Evolutionary conservation across 1,140 invertebrate species (phyloP).

Genomic region (Agrypnia vestita): DNA sequence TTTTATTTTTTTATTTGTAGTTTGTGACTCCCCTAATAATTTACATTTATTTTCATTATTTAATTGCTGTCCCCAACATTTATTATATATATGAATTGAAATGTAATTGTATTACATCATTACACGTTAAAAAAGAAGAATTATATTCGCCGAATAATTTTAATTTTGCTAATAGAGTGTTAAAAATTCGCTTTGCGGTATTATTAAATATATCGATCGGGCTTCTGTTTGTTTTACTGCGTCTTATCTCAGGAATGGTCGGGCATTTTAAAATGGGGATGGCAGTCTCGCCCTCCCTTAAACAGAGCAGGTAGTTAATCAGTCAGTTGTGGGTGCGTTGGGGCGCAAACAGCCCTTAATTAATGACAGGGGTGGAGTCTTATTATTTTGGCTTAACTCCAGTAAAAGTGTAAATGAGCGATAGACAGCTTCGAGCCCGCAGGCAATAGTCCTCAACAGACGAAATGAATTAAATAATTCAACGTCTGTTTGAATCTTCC

Average conservation of each 20-base stretch:
- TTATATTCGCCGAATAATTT: too few relatives aligned
- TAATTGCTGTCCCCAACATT: too few relatives aligned
- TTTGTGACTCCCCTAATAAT: too few relatives aligned
- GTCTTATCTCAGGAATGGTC: neutral
- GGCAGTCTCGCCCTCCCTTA: slow-evolving; percentile 1
- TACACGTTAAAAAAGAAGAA: too few relatives aligned
- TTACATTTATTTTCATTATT: too few relatives aligned
- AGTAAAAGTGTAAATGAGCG: slow-evolving; percentile 31
- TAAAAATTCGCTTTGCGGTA: too few relatives aligned
- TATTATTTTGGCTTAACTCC: slow-evolving; percentile 23
- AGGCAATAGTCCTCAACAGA: neutral
- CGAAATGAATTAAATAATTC: neutral
- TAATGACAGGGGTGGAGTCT: slow-evolving; percentile 9
- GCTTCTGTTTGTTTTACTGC: neutral
- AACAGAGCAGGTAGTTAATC: slow-evolving; percentile 28
- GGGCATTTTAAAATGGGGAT: neutral
- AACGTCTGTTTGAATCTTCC: too few relatives aligned
- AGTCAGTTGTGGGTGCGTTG: slow-evolving; percentile 13
- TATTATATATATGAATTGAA: too few relatives aligned
- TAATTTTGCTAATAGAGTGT: too few relatives aligned
- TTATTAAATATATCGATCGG: neutral
- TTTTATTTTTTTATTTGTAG: too few relatives aligned
- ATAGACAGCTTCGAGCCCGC: slow-evolving; percentile 10
- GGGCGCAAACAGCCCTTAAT: slow-evolving; percentile 22
- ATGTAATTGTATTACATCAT: too few relatives aligned